Evolutionary conservation across 1,140 invertebrate species (phyloP).

Genomic region (Sinonovacula constricta): DNA sequence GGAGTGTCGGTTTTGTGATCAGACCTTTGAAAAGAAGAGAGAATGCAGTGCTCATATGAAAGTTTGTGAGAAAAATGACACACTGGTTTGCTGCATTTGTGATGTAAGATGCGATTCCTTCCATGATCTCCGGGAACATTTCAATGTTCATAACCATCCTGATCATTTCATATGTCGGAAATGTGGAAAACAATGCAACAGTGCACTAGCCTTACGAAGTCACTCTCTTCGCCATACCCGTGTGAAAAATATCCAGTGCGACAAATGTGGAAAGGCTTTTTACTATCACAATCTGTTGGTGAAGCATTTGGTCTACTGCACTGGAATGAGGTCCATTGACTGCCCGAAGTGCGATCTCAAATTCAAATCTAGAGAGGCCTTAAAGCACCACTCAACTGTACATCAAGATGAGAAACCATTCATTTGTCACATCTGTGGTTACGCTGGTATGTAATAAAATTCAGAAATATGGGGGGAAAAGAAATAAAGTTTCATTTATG

Average conservation of each 20-base stretch:
- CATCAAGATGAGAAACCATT: slow-evolving; percentile 24
- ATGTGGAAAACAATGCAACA: slow-evolving; percentile 10
- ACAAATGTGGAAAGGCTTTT: slow-evolving; percentile 41
- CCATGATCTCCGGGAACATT: slow-evolving; percentile 4
- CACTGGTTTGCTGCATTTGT: slow-evolving; percentile 26
- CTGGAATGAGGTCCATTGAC: neutral
- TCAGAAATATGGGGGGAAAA: neutral
- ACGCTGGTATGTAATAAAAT: slow-evolving; percentile 33
- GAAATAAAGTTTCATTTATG: neutral
- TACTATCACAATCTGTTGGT: slow-evolving; percentile 7
- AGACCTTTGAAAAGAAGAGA: neutral
- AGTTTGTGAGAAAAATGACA: slow-evolving; percentile 27
- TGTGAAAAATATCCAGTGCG: slow-evolving; percentile 25
- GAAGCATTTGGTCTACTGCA: slow-evolving; percentile 27
- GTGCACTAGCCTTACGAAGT: neutral
- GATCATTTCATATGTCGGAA: slow-evolving; percentile 1
- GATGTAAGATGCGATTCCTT: neutral
- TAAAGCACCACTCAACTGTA: slow-evolving; percentile 21
- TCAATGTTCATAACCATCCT: slow-evolving; percentile 11
- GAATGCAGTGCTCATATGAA: neutral
- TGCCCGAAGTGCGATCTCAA: slow-evolving; percentile 27
- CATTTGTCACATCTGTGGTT: slow-evolving; percentile 46
- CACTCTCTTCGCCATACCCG: slow-evolving; percentile 27
- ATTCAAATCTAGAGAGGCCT: slow-evolving; percentile 20
- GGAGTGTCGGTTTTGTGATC: slow-evolving; percentile 24